These are phyloP conservation scores for Micropoecilia bifurca DNA, from an alignment of 2,797 vertebrate genomes.

Conservation along the genomic window DNA sequence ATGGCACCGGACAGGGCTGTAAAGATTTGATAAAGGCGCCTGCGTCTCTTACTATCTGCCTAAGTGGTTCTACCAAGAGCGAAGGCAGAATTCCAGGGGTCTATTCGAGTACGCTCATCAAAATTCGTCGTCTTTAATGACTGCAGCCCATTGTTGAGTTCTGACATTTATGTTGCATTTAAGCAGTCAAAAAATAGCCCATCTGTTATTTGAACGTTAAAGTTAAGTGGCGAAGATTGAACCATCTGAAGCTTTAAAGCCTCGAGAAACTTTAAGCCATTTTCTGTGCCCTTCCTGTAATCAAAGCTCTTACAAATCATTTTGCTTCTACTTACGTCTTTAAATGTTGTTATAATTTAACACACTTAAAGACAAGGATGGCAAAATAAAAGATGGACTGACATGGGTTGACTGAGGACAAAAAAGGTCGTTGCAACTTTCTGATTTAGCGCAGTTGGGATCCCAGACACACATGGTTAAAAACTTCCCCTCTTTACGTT, in stretches of 20 bases:
- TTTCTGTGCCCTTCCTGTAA: not conserved
- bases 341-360: not conserved
- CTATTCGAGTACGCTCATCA: conserved; percentile 19
- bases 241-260: conserved; percentile 15
- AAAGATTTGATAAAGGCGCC: not conserved
- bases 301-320: not conserved
- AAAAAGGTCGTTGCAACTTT: not conserved
- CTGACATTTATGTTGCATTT: conserved; percentile 13
- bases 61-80: conserved; percentile 23
- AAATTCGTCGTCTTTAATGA: conserved; percentile 46
- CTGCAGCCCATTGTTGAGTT: conserved; percentile 11
- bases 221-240: conserved; percentile 34
- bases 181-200: conserved; percentile 13
- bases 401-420: not conserved
- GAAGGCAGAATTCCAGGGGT: not conserved
- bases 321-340: not conserved
- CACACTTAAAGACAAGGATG: not conserved
- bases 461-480: not conserved
- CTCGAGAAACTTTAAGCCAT: not conserved
- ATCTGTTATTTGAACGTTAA: conserved; percentile 14
- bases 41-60: not conserved
- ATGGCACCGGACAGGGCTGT: not conserved
- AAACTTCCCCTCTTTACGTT: too few relatives aligned
- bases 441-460: not conserved
- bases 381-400: not conserved